Evolutionary conservation across 2,113 vertebrate genomes (phyloP).

Genomic region (Alouatta palliata): DNA sequence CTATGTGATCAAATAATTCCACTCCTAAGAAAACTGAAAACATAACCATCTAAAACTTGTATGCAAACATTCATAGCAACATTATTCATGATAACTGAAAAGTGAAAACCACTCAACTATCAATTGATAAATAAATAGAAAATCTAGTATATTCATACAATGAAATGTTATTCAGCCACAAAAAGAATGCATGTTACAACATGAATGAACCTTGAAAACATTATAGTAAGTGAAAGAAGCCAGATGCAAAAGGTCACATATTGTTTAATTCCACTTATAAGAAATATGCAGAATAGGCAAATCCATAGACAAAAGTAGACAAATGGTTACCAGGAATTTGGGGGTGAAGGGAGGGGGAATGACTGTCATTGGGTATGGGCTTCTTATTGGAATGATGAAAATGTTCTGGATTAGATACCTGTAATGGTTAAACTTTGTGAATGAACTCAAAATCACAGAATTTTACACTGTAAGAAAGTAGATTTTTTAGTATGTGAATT

Average conservation of each 20-base stretch:
- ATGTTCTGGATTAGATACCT: constrained; percentile 10
- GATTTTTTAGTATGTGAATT: constrained; percentile 10
- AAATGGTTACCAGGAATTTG: neutral
- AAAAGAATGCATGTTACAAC: neutral
- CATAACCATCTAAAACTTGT: neutral
- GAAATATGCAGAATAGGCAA: neutral
- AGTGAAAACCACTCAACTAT: neutral
- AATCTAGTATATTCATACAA: neutral
- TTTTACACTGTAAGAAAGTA: neutral
- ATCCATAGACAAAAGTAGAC: neutral
- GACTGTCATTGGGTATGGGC: neutral
- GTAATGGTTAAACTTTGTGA: neutral
- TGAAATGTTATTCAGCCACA: constrained; percentile 6
- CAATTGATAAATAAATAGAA: neutral
- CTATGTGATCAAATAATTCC: neutral
- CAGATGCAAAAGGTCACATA: neutral
- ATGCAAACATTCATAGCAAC: neutral
- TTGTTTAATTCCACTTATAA: neutral
- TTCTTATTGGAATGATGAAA: neutral
- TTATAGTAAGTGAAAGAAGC: neutral
- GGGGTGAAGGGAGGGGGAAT: accelerated
- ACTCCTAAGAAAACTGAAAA: neutral
- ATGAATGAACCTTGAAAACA: neutral
- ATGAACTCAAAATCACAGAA: constrained; percentile 11
- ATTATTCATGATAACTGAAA: neutral